phyloP scores from a whole-genome alignment of 2,797 vertebrate genomes.

The Psittacula derbiana region DNA sequence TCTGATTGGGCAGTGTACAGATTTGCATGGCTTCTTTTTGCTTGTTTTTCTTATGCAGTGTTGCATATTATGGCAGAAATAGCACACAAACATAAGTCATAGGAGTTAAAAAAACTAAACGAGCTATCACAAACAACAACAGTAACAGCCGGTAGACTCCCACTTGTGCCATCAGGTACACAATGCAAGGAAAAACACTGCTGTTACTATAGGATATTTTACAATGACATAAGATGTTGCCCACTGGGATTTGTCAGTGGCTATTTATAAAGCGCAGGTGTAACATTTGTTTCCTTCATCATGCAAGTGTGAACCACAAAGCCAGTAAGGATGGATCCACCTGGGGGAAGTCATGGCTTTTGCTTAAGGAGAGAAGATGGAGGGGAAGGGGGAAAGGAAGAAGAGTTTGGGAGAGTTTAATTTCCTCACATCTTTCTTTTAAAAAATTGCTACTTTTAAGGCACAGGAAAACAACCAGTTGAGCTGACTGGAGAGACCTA shows the following conservation, averaged over 20 bases:
- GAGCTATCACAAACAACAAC: neutral
- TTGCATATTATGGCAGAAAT: neutral
- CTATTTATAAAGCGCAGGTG: slow-evolving; percentile 40
- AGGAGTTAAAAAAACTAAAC: neutral
- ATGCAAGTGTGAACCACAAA: neutral
- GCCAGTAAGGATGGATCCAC: neutral
- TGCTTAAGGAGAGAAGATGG: neutral
- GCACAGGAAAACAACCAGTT: neutral
- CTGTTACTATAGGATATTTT: neutral
- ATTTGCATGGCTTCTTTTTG: neutral
- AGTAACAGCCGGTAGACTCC: slow-evolving; percentile 10
- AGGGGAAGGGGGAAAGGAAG: neutral
- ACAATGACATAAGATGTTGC: neutral
- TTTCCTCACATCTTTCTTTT: neutral
- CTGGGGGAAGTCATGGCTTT: neutral
- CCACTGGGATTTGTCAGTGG: neutral
- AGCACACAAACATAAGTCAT: neutral
- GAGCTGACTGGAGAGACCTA: neutral
- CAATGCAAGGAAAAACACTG: slow-evolving; percentile 45
- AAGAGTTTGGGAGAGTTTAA: neutral
- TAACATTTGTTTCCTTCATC: slow-evolving; percentile 7
- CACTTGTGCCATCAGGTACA: slow-evolving; percentile 1
- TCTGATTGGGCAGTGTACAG: neutral
- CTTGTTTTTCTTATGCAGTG: neutral
- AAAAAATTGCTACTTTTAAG: neutral